Evolutionary conservation across 2,113 vertebrate species (phyloP).

Genomic region (Cygnus atratus): DNA sequence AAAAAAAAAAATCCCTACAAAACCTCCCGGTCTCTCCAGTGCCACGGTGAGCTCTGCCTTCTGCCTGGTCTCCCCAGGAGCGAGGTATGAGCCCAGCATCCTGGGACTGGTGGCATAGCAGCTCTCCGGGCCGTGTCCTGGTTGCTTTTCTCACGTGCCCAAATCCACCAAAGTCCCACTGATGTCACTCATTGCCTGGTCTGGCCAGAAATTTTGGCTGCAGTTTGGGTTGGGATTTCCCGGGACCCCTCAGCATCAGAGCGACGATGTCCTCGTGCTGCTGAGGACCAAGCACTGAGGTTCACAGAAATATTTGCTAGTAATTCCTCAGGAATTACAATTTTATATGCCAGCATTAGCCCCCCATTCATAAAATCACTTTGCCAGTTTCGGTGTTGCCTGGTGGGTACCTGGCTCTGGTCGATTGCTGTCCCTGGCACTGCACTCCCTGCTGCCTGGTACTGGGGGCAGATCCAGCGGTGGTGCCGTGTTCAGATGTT

Average conservation of each 20-base stretch:
- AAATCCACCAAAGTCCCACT: background rate
- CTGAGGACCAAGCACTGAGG: background rate
- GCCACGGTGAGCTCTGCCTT: background rate
- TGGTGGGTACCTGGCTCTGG: background rate
- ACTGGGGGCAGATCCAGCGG: background rate
- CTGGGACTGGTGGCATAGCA: background rate
- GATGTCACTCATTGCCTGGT: background rate
- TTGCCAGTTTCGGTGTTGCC: background rate
- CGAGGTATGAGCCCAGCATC: background rate
- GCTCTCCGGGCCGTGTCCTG: background rate
- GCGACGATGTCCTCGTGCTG: rapidly evolving
- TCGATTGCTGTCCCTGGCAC: background rate
- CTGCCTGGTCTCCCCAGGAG: background rate
- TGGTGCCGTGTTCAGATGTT: background rate
- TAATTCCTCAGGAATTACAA: background rate
- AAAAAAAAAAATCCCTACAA: background rate
- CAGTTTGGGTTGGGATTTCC: background rate
- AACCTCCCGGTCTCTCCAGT: background rate
- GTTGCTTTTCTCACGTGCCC: rapidly evolving
- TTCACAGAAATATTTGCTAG: background rate
- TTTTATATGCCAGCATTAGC: too few relatives aligned
- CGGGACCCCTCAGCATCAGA: rapidly evolving
- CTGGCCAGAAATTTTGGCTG: background rate
- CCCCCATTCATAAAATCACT: background rate
- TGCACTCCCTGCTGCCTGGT: background rate